Evolutionary conservation across 2,888 invertebrate species (phyloP).

Genomic region (Aphelenchoides bicaudatus): DNA sequence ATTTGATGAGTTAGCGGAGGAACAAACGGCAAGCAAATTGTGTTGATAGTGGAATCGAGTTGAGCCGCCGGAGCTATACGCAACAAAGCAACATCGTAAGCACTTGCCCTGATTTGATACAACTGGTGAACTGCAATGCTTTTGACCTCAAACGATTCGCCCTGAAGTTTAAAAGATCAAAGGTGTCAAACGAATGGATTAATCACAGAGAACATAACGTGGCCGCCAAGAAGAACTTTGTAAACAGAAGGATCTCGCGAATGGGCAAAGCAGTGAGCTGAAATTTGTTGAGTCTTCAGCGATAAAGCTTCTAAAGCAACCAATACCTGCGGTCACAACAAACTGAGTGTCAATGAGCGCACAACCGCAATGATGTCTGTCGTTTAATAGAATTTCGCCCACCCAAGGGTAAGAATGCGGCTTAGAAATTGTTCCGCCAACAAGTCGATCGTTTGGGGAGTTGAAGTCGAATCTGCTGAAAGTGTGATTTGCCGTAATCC

Average conservation of each 20-base stretch:
- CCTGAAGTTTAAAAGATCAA: no score
- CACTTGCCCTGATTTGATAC: slow-evolving; percentile 24
- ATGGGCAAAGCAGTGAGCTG: slow-evolving; percentile 11
- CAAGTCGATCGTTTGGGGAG: slow-evolving; percentile 36
- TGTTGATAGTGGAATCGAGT: slow-evolving; percentile 22
- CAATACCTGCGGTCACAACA: slow-evolving; percentile 57
- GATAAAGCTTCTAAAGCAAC: slow-evolving; percentile 44
- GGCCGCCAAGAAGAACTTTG: slow-evolving; percentile 43
- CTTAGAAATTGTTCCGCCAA: slow-evolving; percentile 44
- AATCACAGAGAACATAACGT: slow-evolving; percentile 31
- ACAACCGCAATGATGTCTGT: slow-evolving; percentile 45
- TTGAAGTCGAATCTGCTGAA: slow-evolving; percentile 5
- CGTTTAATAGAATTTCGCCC: slow-evolving; percentile 38
- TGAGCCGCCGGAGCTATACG: slow-evolving; percentile 22
- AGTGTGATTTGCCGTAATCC: background rate
- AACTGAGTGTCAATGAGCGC: slow-evolving; percentile 45
- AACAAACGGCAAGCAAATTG: slow-evolving; percentile 42
- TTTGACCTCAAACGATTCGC: slow-evolving; percentile 20
- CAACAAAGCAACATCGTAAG: slow-evolving; percentile 25
- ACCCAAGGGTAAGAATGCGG: slow-evolving; percentile 56
- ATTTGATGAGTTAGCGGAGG: background rate
- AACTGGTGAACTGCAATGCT: slow-evolving; percentile 26
- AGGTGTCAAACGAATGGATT: no score
- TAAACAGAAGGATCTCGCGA: slow-evolving; percentile 40
- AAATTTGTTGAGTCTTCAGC: slow-evolving; percentile 16